Percentiles rank a stretch among this genome's conserved stretches.
Conservation (phyloP, 2,888 invertebrate species). For the Nomada hirtipes region DNA sequence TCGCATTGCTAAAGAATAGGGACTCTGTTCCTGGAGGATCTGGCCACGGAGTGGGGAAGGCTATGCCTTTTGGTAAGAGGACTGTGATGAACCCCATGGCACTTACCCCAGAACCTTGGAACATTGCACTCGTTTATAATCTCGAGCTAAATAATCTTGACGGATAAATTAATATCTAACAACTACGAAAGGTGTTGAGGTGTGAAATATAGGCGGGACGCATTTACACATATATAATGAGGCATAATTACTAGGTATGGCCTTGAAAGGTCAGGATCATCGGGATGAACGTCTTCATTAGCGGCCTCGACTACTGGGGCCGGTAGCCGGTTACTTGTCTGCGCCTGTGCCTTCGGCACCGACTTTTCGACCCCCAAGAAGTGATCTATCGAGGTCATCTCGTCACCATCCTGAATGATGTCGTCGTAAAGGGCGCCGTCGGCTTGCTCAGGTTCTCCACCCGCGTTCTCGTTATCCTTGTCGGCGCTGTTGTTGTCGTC, state of each 20-base stretch:
- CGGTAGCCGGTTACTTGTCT: constrained; percentile 77
- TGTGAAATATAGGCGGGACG: too few relatives aligned
- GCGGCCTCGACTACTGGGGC: constrained; percentile 73
- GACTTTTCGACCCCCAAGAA: constrained; percentile 84
- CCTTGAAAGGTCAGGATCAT: constrained; percentile 76
- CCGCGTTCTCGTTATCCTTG: constrained; percentile 75
- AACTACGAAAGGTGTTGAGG: too few relatives aligned
- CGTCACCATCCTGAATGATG: constrained; percentile 86
- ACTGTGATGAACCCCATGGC: too few relatives aligned
- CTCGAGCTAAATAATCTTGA: too few relatives aligned
- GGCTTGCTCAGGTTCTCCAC: constrained; percentile 86
- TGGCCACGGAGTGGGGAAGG: too few relatives aligned
- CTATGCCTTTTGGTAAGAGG: too few relatives aligned
- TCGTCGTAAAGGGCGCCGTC: constrained; percentile 87
- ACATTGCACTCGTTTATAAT: too few relatives aligned
- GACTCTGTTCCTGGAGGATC: too few relatives aligned
- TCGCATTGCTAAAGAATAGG: too few relatives aligned
- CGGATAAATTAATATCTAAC: too few relatives aligned
- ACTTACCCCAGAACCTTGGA: too few relatives aligned
- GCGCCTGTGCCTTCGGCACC: constrained; percentile 81
- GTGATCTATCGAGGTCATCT: constrained; percentile 83
- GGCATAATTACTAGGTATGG: constrained; percentile 77
- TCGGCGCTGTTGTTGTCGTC: constrained; percentile 81
- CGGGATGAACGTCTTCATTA: constrained; percentile 69
- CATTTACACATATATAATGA: neutral